Base-by-base conservation (phyloP, 37 sponge, comb jelly and placozoan genomes). In the Spongilla lacustris region DNA sequence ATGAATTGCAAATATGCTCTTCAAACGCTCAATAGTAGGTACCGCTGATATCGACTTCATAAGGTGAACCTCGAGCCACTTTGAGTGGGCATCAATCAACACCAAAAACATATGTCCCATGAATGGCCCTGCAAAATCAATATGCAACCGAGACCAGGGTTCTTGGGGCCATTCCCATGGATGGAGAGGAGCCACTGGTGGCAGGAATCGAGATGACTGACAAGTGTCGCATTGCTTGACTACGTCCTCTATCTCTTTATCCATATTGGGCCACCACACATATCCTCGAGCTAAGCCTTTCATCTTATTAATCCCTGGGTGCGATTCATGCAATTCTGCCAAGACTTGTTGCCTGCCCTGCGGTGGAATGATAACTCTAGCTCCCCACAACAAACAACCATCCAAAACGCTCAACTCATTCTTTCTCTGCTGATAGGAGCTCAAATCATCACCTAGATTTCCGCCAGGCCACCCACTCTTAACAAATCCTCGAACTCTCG, bases 241-340 rank as follows among this genome's bases (percentile, higher is more conserved):
- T 0, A 2, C 21, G 1, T 13, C 0, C 80, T 78, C 80, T 1
- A 86, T 33, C 66, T 79, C 73, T 19, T 28, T 0, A 37, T 86
- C 87, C 32, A 86, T 86, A 30, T 80, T 80, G 25, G 87, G 87
- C 87, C 87, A 86, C 87, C 87, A 86, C 0, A 76, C 87, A 2
- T 28, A 34, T 21, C 87, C 73, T 31, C 87, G 30, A 24, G 87
- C 80, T 14, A 86, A 32, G 5, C 58, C 35, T 80, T 86, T 86
- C 80, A 79, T 83, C 19, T 58, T 28, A 1, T 73, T 48, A 24
- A 83, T 73, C 49, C 83, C 83, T 0, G 83, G 87, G 36, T 86
- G 87, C 8, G 37, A 70, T 48, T 86, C 74, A 71, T 86, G 79
- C 0, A 86, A 74, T n/a, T 37, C 22, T 3, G 0, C 0, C 13